Percentiles rank a stretch among this genome's conserved stretches.
Evolutionary conservation across 2,113 vertebrate genomes (phyloP).

Genomic region (Myodes glareolus): DNA sequence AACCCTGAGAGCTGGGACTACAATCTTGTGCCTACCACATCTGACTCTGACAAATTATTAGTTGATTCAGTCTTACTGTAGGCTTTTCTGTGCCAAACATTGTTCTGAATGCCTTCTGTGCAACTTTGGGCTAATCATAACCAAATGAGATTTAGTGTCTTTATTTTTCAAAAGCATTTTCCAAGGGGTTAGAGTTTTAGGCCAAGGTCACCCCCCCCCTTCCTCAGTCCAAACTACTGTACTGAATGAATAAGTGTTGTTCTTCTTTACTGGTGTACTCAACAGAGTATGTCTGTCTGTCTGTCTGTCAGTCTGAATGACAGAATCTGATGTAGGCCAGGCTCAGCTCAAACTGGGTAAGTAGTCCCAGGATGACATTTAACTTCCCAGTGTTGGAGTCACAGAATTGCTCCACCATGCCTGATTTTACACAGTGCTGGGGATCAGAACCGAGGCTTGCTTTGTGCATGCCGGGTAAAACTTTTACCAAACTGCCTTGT

Average conservation of each 20-base stretch:
- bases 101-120: conserved; percentile 44
- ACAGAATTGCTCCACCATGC: background rate
- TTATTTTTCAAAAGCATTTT: background rate
- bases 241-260: background rate
- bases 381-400: background rate
- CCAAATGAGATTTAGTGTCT: background rate
- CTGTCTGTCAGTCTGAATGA: background rate
- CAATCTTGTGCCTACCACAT: background rate
- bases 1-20: background rate
- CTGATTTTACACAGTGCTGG: background rate
- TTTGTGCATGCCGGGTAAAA: background rate
- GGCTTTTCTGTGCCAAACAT: conserved; percentile 4
- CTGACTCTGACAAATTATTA: background rate
- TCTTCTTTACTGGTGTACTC: background rate
- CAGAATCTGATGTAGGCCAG: background rate
- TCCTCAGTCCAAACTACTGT: background rate
- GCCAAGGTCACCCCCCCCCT: conserved; percentile 22
- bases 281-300: background rate
- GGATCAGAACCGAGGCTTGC: background rate
- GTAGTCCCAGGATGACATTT: background rate
- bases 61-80: background rate
- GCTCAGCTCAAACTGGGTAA: background rate
- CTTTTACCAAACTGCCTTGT: background rate
- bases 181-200: conserved; percentile 15
- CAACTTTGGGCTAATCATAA: conserved; percentile 43